A percentile compares a stretch with the other conserved stretches of the same genome.
Conservation (phyloP, 92 coral and sea anemone species). For the Porites cylindrica region DNA sequence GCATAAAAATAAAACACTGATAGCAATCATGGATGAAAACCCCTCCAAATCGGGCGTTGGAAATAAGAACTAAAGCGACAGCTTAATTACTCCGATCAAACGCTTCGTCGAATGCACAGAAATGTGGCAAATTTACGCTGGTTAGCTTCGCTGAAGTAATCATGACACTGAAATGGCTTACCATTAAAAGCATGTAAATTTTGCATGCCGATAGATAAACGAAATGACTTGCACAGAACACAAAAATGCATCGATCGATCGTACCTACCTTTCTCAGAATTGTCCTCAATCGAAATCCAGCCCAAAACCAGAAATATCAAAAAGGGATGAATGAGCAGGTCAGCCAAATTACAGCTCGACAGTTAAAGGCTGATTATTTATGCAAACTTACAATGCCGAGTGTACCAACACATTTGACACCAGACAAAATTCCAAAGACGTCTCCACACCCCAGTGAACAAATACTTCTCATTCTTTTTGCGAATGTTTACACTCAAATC, state of each 20-base stretch:
- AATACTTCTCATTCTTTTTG: constrained; percentile 68
- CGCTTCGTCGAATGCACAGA: constrained; percentile 32
- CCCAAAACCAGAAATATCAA: background rate
- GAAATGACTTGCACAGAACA: background rate
- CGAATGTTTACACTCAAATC: constrained; percentile 32
- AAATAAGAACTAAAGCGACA: background rate
- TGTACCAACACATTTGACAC: constrained; percentile 69
- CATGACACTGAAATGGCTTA: constrained; percentile 31
- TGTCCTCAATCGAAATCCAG: background rate
- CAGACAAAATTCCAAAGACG: constrained; percentile 62
- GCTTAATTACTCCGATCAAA: constrained; percentile 6
- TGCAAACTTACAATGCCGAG: constrained; percentile 70
- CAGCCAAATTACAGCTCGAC: constrained; percentile 41
- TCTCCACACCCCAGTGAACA: constrained; percentile 80
- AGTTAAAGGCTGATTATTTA: constrained; percentile 66
- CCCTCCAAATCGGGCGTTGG: background rate
- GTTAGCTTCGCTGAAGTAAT: background rate
- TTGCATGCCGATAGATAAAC: background rate
- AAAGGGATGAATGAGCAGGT: background rate
- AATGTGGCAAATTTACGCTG: background rate
- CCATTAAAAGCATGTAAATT: background rate
- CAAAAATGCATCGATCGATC: background rate
- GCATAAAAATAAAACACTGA: background rate
- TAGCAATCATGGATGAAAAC: background rate
- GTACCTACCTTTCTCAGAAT: background rate